Evolutionary conservation across 1,140 invertebrate genomes (phyloP).

Genomic region (Polypedilum vanderplanki): DNA sequence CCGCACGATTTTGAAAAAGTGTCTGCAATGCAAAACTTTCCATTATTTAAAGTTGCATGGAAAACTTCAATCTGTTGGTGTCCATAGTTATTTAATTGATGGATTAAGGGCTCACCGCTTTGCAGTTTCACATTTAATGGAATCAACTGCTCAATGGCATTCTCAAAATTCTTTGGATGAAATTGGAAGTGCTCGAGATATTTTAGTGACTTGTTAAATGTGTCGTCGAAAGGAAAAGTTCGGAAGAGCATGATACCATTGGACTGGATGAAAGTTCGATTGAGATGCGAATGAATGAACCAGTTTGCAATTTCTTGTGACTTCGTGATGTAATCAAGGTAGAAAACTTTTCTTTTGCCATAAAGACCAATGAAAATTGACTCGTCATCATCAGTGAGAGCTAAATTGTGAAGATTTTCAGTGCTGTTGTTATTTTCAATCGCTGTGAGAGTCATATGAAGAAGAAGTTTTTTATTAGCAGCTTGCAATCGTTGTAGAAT

Average conservation of each 20-base stretch:
- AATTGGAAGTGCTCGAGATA: not conserved
- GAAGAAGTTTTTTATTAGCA: not conserved
- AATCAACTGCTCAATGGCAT: not conserved
- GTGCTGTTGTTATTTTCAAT: not conserved
- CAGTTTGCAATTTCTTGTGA: not conserved
- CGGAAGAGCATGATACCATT: not conserved
- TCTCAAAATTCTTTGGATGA: not conserved
- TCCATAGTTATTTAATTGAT: constrained; percentile 24
- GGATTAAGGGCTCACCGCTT: not conserved
- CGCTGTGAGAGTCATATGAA: not conserved
- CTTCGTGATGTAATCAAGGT: constrained; percentile 25
- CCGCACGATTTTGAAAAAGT: not conserved
- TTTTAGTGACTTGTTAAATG: not conserved
- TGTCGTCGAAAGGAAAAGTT: not conserved
- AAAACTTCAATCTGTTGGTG: not conserved
- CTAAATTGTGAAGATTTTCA: not conserved
- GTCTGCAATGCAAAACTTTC: constrained; percentile 14
- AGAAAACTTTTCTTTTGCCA: constrained; percentile 12
- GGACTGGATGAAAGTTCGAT: not conserved
- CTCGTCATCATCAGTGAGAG: not conserved
- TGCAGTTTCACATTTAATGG: not conserved
- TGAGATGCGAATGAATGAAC: not conserved
- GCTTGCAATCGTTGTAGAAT: no score
- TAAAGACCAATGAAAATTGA: not conserved
- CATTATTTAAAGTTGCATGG: constrained; percentile 15